Evolutionary conservation across 2,113 vertebrate genomes (phyloP).

Genomic region (Laterallus jamaicensis): DNA sequence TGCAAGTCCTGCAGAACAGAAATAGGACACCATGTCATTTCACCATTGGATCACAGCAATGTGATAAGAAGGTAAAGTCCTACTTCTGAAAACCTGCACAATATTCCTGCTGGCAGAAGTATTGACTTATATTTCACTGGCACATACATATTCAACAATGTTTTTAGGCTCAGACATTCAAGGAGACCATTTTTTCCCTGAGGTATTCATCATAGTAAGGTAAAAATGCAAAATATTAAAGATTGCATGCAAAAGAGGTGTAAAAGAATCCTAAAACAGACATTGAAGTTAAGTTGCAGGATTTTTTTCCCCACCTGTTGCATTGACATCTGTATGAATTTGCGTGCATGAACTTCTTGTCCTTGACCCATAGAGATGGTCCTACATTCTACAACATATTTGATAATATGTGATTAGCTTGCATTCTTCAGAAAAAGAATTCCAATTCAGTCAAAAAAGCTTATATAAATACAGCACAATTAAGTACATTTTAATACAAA

Average conservation of each 20-base stretch:
- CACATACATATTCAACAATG: neutral
- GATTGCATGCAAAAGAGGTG: neutral
- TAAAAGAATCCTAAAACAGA: neutral
- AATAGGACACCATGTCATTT: neutral
- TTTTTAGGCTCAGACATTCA: neutral
- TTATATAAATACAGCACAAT: neutral
- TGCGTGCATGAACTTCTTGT: constrained; percentile 78
- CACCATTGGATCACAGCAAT: neutral
- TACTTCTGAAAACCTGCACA: neutral
- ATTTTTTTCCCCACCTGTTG: constrained; percentile 57
- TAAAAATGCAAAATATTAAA: neutral
- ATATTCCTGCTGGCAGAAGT: neutral
- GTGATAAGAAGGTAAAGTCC: neutral
- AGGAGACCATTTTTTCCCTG: neutral
- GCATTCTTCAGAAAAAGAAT: neutral
- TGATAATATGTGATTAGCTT: neutral
- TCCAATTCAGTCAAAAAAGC: neutral
- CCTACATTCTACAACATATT: constrained; percentile 70
- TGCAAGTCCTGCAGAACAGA: neutral
- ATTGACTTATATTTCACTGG: neutral
- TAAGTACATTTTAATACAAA: neutral
- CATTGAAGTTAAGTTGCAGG: neutral
- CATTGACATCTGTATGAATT: constrained; percentile 74
- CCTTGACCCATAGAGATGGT: constrained; percentile 82
- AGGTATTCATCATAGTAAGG: neutral